Conservation (phyloP, 1,140 invertebrate genomes). For the Aphelinus certus region DNA sequence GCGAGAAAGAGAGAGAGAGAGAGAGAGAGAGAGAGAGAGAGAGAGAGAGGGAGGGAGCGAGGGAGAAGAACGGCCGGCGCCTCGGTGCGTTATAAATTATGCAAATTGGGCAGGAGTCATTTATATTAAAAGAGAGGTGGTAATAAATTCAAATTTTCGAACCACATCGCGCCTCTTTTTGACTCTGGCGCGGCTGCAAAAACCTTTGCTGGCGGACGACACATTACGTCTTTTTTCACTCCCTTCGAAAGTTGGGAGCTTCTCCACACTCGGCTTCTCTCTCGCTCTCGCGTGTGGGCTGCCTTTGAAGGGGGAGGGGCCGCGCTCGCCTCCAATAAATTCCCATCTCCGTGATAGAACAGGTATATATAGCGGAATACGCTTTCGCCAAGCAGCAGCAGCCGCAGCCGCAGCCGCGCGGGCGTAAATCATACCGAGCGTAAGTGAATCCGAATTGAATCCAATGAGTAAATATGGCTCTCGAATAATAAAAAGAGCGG, state of each 20-base stretch:
- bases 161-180: constrained; percentile 6
- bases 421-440: constrained; percentile 58
- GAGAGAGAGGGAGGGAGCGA: not conserved
- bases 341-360: constrained; percentile 51
- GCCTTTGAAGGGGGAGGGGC: constrained; percentile 43
- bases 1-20: constrained; percentile 5
- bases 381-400: constrained; percentile 45
- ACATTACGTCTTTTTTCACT: constrained; percentile 23
- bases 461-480: constrained; percentile 65
- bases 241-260: constrained; percentile 9
- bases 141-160: constrained; percentile 41
- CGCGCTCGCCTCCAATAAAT: constrained; percentile 58
- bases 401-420: constrained; percentile 2
- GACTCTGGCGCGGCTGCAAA: not conserved
- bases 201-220: constrained; percentile 6
- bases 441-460: constrained; percentile 66
- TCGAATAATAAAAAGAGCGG: constrained; percentile 53
- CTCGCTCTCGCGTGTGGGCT: constrained; percentile 43
- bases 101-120: constrained; percentile 27
- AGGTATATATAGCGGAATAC: constrained; percentile 28
- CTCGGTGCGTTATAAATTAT: constrained; percentile 37
- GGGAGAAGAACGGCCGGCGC: not conserved
- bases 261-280: not conserved
- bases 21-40: not conserved
- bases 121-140: constrained; percentile 31